Conservation (phyloP, 1,140 invertebrate species). For the Meteorus sp. region DNA sequence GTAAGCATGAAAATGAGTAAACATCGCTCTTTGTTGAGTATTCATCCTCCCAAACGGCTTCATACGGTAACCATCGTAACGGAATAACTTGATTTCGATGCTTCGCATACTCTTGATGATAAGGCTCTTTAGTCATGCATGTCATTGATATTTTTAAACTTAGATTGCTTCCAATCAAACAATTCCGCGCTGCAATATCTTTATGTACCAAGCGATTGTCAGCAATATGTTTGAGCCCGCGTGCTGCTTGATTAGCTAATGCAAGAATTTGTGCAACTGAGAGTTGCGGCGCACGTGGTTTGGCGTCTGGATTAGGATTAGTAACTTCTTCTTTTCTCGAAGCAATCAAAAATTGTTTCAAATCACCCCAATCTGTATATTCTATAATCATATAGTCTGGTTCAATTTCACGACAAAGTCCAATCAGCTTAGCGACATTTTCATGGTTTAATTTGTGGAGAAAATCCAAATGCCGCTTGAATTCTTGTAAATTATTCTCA, state of each 20-base stretch:
- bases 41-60: constrained; percentile 87
- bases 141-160: constrained; percentile 83
- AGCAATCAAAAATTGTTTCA: constrained; percentile 90
- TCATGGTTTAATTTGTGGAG: constrained; percentile 79
- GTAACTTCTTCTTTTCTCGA: constrained; percentile 66
- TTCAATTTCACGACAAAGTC: constrained; percentile 79
- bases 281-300: constrained; percentile 64
- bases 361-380: constrained; percentile 94
- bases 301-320: constrained; percentile 43
- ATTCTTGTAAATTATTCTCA: constrained; percentile 76
- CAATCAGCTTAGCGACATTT: constrained; percentile 77
- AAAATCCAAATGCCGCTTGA: constrained; percentile 84
- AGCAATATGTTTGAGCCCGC: constrained; percentile 83
- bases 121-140: constrained; percentile 80
- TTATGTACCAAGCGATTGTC: constrained; percentile 76
- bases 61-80: constrained; percentile 80
- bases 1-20: constrained; percentile 85
- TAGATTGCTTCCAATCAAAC: constrained; percentile 81
- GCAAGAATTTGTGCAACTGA: constrained; percentile 72
- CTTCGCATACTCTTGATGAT: constrained; percentile 83
- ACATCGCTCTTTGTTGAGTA: constrained; percentile 94
- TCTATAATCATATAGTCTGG: constrained; percentile 89
- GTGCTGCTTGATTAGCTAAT: constrained; percentile 76
- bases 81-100: constrained; percentile 71
- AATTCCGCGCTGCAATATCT: constrained; percentile 93